Conservation (phyloP, 2,888 invertebrate species). For the Lucinisca nassula region DNA sequence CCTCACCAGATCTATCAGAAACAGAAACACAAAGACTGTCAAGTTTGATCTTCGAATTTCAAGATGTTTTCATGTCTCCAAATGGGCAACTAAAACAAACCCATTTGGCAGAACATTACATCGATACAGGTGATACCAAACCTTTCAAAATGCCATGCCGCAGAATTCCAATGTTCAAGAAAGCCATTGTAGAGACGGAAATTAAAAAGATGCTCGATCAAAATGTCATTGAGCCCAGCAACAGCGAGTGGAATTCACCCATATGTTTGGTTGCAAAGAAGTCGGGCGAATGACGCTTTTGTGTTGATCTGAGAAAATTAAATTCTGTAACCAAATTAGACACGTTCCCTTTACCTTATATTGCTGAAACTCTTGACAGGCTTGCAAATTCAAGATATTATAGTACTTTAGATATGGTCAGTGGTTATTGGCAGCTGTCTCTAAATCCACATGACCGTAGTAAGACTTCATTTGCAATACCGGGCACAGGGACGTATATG, state of each 20-base stretch:
- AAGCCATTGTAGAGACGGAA: constrained; percentile 10
- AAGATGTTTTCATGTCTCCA: constrained; percentile 5
- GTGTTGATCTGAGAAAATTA: neutral
- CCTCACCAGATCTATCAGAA: neutral
- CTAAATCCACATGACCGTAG: neutral
- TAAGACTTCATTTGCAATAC: constrained; percentile 8
- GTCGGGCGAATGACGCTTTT: neutral
- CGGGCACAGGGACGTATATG: neutral
- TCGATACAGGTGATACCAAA: constrained; percentile 4
- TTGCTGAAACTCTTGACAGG: neutral
- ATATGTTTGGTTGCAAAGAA: constrained; percentile 5
- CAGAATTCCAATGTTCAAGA: constrained; percentile 12
- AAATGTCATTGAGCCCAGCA: neutral
- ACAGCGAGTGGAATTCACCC: neutral
- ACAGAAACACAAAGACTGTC: neutral
- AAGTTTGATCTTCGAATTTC: neutral
- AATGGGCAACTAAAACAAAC: neutral
- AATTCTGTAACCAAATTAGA: constrained; percentile 2
- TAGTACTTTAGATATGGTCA: neutral
- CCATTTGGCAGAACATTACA: neutral
- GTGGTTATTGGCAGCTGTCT: neutral
- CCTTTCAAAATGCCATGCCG: constrained; percentile 21
- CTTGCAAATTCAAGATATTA: neutral
- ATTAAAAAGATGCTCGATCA: neutral
- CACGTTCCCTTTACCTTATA: neutral